phyloP scores from a whole-genome alignment of 2,113 vertebrate species.

The Noturus placidus region DNA sequence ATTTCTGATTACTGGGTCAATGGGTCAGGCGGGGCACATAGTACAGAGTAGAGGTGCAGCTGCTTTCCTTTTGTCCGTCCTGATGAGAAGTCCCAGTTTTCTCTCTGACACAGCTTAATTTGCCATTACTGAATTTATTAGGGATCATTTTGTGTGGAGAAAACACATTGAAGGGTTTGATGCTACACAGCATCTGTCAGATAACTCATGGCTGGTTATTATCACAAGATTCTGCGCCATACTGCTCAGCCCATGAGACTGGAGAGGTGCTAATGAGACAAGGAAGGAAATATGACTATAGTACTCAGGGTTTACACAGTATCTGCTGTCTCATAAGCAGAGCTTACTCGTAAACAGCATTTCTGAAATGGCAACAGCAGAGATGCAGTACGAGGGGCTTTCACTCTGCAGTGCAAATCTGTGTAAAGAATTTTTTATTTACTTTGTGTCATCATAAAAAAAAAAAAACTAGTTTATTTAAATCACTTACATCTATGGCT shows the following conservation, averaged over 20 bases:
- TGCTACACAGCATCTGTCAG: slow-evolving; percentile 15
- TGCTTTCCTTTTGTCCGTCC: slow-evolving; percentile 16
- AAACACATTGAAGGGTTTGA: slow-evolving; percentile 2
- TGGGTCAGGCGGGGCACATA: slow-evolving; percentile 31
- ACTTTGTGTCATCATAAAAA: background rate
- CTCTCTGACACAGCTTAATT: slow-evolving; percentile 1
- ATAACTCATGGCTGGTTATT: background rate
- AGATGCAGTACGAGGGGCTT: background rate
- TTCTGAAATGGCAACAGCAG: background rate
- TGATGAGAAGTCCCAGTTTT: background rate
- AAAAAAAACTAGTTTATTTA: background rate
- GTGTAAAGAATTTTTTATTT: background rate
- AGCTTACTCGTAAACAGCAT: background rate
- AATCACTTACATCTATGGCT: background rate
- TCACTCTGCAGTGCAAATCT: background rate
- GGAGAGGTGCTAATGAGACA: slow-evolving; percentile 11
- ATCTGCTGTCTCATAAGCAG: slow-evolving; percentile 15
- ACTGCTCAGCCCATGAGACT: slow-evolving; percentile 21
- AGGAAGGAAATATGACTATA: slow-evolving; percentile 11
- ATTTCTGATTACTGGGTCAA: slow-evolving; percentile 52
- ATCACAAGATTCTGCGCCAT: background rate
- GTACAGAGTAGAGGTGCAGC: background rate
- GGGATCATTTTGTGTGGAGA: background rate
- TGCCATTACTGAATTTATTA: background rate
- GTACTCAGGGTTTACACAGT: background rate